Evolutionary conservation across 2,113 vertebrate species (phyloP).

Genomic region (Lamprologus ornatipinnis): DNA sequence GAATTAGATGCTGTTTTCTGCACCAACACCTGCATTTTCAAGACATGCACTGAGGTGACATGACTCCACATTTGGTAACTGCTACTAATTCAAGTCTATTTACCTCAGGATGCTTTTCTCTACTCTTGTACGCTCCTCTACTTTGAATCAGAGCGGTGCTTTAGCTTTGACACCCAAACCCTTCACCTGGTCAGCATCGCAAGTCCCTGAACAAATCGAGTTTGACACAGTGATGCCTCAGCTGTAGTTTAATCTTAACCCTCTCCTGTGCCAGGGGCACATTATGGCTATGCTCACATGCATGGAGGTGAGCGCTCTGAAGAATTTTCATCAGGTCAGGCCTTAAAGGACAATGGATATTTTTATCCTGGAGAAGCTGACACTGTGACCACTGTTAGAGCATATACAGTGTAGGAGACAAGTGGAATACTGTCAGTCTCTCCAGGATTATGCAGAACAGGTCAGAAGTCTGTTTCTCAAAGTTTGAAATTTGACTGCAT

Average conservation of each 20-base stretch:
- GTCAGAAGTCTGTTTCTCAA: neutral
- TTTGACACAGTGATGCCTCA: slow-evolving; percentile 24
- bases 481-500: neutral
- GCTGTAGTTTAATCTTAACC: slow-evolving; percentile 4
- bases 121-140: neutral
- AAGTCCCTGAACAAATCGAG: slow-evolving; percentile 8
- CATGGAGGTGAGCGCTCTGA: slow-evolving; percentile 1
- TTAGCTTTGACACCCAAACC: neutral
- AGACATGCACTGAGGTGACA: neutral
- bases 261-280: neutral
- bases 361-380: slow-evolving; percentile 20
- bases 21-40: neutral
- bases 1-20: neutral
- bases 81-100: neutral
- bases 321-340: slow-evolving; percentile 19
- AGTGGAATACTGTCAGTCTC: neutral
- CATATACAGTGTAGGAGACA: neutral
- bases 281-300: neutral
- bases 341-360: slow-evolving; percentile 21
- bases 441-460: neutral
- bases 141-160: neutral
- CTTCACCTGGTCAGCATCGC: slow-evolving; percentile 7
- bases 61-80: neutral
- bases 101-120: neutral
- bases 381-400: neutral